Evolutionary conservation across 2,888 invertebrate genomes (phyloP), one percentile per base, ranked within the genome.

Genomic region (Melanostoma scalare): DNA sequence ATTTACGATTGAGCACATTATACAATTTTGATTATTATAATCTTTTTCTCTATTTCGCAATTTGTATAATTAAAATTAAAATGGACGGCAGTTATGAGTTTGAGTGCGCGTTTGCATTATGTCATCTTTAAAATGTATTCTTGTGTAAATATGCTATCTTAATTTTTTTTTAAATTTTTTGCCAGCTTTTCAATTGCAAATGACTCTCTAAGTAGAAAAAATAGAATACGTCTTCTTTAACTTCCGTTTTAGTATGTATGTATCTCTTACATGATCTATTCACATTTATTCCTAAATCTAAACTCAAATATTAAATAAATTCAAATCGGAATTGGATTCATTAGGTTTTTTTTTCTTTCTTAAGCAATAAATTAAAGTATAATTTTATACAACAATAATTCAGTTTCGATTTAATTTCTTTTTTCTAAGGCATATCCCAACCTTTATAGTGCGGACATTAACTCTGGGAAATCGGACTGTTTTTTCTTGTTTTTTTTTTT

Each of bases 61-160:
- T 44, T 53, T 42, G 38, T 38, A n/a, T 52, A 20, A 56, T 61
- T 48, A 35, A 33, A 75, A 69, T 68, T 81, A 65, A 65, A 84
- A 69, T 84, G 79, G 73, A 80, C 84, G 84, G 78, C 61, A 81
- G 68, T 68, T 31, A 71, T 74, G 63, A 71, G 69, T 78, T 63
- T 58, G 35, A 65, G 65, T 77, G 35, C 61, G n/a, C 68, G 38
- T 6, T 72, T 73, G 35, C 61, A 52, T 44, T 87, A 87, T 86
- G 86, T 86, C 86, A 63, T 6, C 74, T 48, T 53, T 58, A 75
- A 60, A 6, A 31, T 46, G 38, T 36, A 20, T 86, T 77, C 71
- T 85, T 82, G 86, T 77, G 80, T 87, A 86, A 85, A 86, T 82
- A 20, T 20, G 20, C 20, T 85, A 85, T 87, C 79, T 80, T 36